These are phyloP conservation scores for Eudemis profundana DNA, from an alignment of 2,888 invertebrate genomes.

Conservation along the genomic window DNA sequence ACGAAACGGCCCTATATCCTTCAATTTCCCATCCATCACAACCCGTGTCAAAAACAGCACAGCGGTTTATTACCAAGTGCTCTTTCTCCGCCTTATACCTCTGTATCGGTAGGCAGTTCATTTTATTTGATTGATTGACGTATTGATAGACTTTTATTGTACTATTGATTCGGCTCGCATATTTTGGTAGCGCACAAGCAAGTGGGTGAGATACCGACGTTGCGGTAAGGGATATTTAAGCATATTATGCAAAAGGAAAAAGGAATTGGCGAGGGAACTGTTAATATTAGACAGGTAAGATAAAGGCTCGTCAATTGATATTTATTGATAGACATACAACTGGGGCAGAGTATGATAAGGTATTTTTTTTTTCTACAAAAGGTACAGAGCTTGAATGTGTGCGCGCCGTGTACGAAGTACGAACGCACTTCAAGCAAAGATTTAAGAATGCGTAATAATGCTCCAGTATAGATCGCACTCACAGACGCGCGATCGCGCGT, in stretches of 20 bases:
- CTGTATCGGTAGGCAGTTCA: constrained; percentile 26
- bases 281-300: too few relatives aligned
- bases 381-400: too few relatives aligned
- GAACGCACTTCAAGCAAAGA: too few relatives aligned
- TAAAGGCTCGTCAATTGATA: too few relatives aligned
- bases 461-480: too few relatives aligned
- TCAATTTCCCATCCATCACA: constrained; percentile 21
- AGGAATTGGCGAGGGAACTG: neutral
- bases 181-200: constrained; percentile 47
- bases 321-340: too few relatives aligned
- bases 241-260: neutral
- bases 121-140: constrained; percentile 57
- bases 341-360: too few relatives aligned
- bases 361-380: too few relatives aligned
- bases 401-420: too few relatives aligned
- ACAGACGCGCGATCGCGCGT: too few relatives aligned
- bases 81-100: constrained; percentile 9
- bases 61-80: constrained; percentile 31
- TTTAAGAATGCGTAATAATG: too few relatives aligned
- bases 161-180: constrained; percentile 51
- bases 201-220: constrained; percentile 48
- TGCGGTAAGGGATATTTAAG: neutral
- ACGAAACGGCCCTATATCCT: constrained; percentile 3
- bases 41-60: constrained; percentile 22
- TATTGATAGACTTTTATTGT: constrained; percentile 58